Evolutionary conservation across 2,113 vertebrate genomes (phyloP), one percentile per base, ranked within the genome.

Genomic region (Aldabrachelys gigantea): DNA sequence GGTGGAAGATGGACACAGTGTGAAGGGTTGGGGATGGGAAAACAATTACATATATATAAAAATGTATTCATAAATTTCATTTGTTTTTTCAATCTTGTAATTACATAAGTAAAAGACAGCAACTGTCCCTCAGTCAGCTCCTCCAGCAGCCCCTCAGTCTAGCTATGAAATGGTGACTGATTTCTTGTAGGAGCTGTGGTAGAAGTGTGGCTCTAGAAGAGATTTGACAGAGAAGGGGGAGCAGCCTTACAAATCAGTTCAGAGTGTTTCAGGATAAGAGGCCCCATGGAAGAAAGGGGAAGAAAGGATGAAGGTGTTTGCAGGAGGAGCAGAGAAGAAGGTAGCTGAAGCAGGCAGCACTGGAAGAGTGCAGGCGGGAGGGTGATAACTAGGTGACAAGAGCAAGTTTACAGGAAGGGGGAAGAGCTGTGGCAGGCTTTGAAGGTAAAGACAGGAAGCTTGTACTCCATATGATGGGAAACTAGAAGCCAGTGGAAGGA

Each of bases 281-380:
- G 24, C 81, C 78, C 80, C 78, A 54, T 84, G 83, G 11, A n/a
- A n/a, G 29, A n/a, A 19, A 53, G 17, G 13, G 83, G 11, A n/a
- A n/a, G 29, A n/a, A 53, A 53, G 6, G 13, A 5, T 50, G 50
- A 16, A 50, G 22, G 1, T 57, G 35, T 72, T 72, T 80, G 57
- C 92, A 80, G 44, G 81, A 49, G 78, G 82, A 0, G 94, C 96
- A 86, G 96, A 95, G 0, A 87, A 93, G 31, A 53, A 76, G 83
- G 84, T 84, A 89, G 76, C 91, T 94, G 62, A 35, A 29, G 31
- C 62, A 35, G 62, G 62, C 62, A 65, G 31, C 62, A 35, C 6
- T 65, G 95, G 86, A 80, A 19, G 80, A 44, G 81, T 47, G 62
- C 72, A 83, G 90, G 94, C 88, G 38, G 93, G 91, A 95, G 89